Conservation (phyloP, 2,888 invertebrate genomes). For the Chaetoderma sp. region DNA sequence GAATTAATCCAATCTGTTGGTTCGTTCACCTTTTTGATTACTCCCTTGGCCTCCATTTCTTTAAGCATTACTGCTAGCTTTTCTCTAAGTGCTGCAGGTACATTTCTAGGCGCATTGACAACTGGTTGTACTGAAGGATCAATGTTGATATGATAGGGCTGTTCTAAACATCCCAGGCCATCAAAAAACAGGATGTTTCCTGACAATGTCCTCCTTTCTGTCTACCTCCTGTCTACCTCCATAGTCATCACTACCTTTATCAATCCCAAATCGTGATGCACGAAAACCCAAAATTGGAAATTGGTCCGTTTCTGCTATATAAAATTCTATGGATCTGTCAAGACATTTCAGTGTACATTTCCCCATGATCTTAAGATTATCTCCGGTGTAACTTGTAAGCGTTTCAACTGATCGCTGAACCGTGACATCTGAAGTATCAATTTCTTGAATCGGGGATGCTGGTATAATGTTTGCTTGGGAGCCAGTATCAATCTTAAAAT, state of each 20-base stretch:
- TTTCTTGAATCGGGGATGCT: neutral
- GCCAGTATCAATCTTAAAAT: neutral
- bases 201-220: too few species aligned
- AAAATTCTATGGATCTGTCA: neutral
- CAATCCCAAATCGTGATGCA: neutral
- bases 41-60: constrained; percentile 3
- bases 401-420: neutral
- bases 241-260: neutral
- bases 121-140: constrained; percentile 11
- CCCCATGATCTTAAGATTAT: neutral
- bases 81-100: constrained; percentile 8
- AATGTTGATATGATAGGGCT: neutral
- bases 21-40: constrained; percentile 4
- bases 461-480: too few species aligned
- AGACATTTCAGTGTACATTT: neutral
- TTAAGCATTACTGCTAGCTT: constrained; percentile 4
- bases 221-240: too few species aligned
- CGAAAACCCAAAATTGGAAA: neutral
- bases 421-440: neutral
- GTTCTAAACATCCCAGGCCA: too few species aligned
- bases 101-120: constrained; percentile 7
- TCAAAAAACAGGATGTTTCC: too few species aligned
- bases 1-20: constrained; percentile 18
- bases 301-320: neutral
- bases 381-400: neutral